Conservation (phyloP, 1,140 invertebrate genomes). For the Zaprionus lachaisei region DNA sequence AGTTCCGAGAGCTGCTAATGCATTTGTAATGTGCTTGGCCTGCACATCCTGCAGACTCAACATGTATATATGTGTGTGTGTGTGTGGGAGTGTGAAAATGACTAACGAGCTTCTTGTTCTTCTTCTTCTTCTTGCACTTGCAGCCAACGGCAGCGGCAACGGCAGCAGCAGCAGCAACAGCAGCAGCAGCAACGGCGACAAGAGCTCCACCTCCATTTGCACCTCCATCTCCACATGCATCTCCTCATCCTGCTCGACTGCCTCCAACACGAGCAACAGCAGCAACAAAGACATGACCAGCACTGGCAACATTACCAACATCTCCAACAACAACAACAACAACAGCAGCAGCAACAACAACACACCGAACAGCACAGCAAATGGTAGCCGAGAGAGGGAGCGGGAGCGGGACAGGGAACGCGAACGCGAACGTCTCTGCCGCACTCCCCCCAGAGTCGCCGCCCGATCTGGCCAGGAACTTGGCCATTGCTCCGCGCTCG, state of each 20-base stretch:
- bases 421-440: conserved; percentile 66
- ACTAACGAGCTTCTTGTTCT: conserved; percentile 56
- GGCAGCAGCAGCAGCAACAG: conserved; percentile 61
- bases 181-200: conserved; percentile 60
- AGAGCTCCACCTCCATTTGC: conserved; percentile 60
- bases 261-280: conserved; percentile 50
- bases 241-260: conserved; percentile 53
- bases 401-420: conserved; percentile 50
- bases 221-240: conserved; percentile 3
- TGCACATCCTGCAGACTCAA: conserved; percentile 61
- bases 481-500: conserved; percentile 75
- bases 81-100: conserved; percentile 54
- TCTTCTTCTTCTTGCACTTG: conserved; percentile 6
- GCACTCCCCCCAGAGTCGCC: conserved; percentile 85
- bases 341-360: conserved; percentile 40
- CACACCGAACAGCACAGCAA: conserved; percentile 37
- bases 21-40: conserved; percentile 75
- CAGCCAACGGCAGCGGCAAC: conserved; percentile 62
- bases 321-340: conserved; percentile 36
- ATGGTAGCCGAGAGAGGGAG: conserved; percentile 43
- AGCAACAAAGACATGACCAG: conserved; percentile 60
- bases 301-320: conserved; percentile 37
- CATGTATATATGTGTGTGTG: conserved; percentile 50
- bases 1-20: conserved; percentile 58
- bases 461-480: conserved; percentile 84